Evolutionary conservation across 2,888 invertebrate species (phyloP).

Genomic region (Trileptium ribeirensis): DNA sequence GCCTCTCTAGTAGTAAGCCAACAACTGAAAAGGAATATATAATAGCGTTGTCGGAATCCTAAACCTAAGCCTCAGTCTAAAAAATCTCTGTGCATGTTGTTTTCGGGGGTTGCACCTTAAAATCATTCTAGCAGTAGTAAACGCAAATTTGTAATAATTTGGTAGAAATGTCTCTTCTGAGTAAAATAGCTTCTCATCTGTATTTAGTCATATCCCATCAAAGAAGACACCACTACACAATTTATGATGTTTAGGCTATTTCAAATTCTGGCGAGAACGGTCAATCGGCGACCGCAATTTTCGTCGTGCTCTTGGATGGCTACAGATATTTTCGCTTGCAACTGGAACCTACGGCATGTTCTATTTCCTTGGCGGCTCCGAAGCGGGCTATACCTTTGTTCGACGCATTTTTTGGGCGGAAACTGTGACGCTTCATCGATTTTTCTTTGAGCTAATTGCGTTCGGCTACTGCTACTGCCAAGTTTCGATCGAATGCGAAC

Average conservation of each 20-base stretch:
- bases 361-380: constrained; percentile 47
- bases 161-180: too few species aligned
- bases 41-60: too few species aligned
- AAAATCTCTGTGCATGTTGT: too few species aligned
- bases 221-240: too few species aligned
- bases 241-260: not conserved
- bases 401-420: constrained; percentile 47
- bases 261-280: not conserved
- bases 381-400: constrained; percentile 46
- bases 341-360: constrained; percentile 49
- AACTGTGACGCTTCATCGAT: constrained; percentile 45
- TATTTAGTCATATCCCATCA: too few species aligned
- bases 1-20: too few species aligned
- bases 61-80: too few species aligned
- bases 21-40: too few species aligned
- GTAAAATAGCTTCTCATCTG: too few species aligned
- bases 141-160: too few species aligned
- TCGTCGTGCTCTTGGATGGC: not conserved
- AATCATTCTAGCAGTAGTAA: too few species aligned
- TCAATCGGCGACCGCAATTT: not conserved
- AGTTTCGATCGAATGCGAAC: constrained; percentile 42
- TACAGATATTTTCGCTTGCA: constrained; percentile 43
- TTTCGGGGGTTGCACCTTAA: too few species aligned
- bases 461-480: constrained; percentile 47
- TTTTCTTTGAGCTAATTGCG: constrained; percentile 43